Conservation (phyloP, 1,140 invertebrate species). For the Vanessa atalanta region DNA sequence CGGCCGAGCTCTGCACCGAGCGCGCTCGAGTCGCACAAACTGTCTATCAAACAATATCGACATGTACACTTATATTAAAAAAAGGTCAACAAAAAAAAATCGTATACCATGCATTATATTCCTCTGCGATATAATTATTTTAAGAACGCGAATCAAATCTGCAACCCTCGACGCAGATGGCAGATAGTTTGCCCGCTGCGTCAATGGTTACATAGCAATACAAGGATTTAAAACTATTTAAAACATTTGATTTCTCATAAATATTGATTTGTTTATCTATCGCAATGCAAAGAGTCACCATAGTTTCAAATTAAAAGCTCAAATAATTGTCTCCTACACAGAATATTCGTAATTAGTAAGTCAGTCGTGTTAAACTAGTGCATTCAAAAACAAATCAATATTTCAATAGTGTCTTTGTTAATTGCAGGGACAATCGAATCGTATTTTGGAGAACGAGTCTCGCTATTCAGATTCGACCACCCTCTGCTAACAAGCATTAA, state of each 20-base stretch:
- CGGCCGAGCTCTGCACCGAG: too few species aligned
- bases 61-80: background rate
- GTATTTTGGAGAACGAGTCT: background rate
- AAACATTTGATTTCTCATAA: too few species aligned
- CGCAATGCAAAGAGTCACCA: too few species aligned
- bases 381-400: conserved; percentile 3
- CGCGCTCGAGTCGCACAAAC: too few species aligned
- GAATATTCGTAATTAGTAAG: background rate
- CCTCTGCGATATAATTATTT: background rate
- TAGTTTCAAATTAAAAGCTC: too few species aligned
- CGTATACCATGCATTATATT: background rate
- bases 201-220: background rate
- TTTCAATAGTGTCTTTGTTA: background rate
- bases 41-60: too few species aligned
- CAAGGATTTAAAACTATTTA: too few species aligned
- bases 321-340: too few species aligned
- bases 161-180: background rate
- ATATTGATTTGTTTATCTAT: background rate
- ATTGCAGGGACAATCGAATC: background rate
- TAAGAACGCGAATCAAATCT: background rate
- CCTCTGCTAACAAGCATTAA: too few species aligned
- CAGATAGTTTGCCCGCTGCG: too few species aligned
- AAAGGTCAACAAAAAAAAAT: background rate
- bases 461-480: background rate
- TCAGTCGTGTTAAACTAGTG: background rate